Percentiles rank a stretch among this genome's conserved stretches.
phyloP scores from a whole-genome alignment of 2,797 vertebrate species.

The Oreochromis mossambicus region DNA sequence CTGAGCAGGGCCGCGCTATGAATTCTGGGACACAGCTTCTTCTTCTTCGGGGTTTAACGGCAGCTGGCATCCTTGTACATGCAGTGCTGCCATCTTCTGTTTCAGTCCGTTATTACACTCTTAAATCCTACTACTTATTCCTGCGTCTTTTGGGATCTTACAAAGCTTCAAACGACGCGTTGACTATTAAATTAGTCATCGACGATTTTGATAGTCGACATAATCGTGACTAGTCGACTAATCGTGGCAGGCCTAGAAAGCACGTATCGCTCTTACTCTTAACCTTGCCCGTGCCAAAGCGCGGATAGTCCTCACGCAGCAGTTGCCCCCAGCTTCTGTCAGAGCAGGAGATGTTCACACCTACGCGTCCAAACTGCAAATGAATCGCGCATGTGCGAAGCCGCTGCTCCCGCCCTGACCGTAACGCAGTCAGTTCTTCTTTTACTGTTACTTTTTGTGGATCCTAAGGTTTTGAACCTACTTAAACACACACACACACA shows the following conservation, averaged over 20 bases:
- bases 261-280: rapidly evolving
- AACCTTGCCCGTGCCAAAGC: rapidly evolving
- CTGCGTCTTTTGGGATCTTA: too few relatives aligned
- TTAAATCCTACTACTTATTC: too few relatives aligned
- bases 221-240: too few relatives aligned
- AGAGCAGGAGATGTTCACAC: not conserved
- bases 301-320: rapidly evolving
- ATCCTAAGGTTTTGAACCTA: not conserved
- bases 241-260: not conserved
- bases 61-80: too few relatives aligned
- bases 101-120: too few relatives aligned
- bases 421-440: rapidly evolving
- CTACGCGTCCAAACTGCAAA: not conserved
- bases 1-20: too few relatives aligned
- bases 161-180: too few relatives aligned
- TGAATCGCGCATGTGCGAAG: not conserved
- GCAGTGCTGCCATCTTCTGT: too few relatives aligned
- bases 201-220: too few relatives aligned
- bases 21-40: too few relatives aligned
- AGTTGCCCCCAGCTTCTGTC: not conserved
- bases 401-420: not conserved
- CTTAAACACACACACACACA: not conserved
- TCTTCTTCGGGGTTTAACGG: too few relatives aligned
- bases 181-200: too few relatives aligned
- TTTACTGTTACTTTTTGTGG: not conserved